Conservation (phyloP, 2,888 invertebrate genomes). For the Mamestra brassicae region DNA sequence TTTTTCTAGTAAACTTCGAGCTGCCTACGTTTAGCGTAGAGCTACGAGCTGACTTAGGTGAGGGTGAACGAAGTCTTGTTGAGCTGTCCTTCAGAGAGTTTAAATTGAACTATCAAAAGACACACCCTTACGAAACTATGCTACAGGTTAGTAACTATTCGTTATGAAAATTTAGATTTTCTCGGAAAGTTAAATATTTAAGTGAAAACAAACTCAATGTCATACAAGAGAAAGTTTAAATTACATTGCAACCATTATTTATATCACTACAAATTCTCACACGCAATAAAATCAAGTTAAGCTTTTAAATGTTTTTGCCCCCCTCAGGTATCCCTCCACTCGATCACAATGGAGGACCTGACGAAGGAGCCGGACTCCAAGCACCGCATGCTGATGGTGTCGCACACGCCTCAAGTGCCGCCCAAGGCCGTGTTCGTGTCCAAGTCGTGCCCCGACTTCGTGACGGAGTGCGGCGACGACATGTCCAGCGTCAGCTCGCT, state of each 20-base stretch:
- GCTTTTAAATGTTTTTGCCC: neutral
- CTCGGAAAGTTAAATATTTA: neutral
- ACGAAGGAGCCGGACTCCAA: constrained; percentile 94
- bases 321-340: constrained; percentile 93
- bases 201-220: neutral
- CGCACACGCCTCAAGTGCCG: constrained; percentile 89
- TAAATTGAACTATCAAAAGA: constrained; percentile 93
- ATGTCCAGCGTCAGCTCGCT: constrained; percentile 61
- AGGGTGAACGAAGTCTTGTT: constrained; percentile 95
- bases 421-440: constrained; percentile 92
- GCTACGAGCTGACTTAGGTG: constrained; percentile 93
- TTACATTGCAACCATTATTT: no score
- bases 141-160: constrained; percentile 89
- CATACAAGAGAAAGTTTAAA: no score
- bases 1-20: constrained; percentile 92
- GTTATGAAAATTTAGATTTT: no score
- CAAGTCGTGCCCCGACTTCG: constrained; percentile 95
- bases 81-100: constrained; percentile 96
- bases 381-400: constrained; percentile 96
- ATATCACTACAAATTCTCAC: no score
- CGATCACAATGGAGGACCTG: constrained; percentile 97
- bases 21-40: constrained; percentile 94
- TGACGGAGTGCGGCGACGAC: constrained; percentile 70
- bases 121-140: constrained; percentile 93
- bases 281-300: no score